Evolutionary conservation across 1,140 invertebrate species (phyloP), one percentile per base, ranked within the genome.

Genomic region (Helicoverpa armigera): DNA sequence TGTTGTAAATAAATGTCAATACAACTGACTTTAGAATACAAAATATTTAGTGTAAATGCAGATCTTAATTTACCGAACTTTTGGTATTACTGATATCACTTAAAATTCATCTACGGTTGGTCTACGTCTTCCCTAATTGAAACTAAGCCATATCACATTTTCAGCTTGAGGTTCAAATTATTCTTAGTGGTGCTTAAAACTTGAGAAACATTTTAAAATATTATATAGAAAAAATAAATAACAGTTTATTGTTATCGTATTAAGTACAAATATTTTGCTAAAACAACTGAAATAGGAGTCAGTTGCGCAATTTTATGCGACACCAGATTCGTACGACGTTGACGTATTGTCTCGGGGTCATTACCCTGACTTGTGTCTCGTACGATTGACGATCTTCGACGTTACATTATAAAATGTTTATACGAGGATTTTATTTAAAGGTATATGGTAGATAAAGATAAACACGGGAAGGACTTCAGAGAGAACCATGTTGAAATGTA

Each of bases 251-350:
- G 16, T 50, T 69, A 50, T 69, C 18, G 10, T 50, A 69, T 18
- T 50, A 23, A n/a, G 50, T 16, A 23, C 18, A 35, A 51, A 14
- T 12, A 82, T 79, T 82, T 78, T 58, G 67, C 54, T 7, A 51
- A 18, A 77, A 75, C 48, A 54, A 43, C 85, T 29, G 87, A 87
- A 92, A 89, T 58, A 85, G 86, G 87, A 91, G 81, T 84, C 58
- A 72, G 78, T 82, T 91, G 86, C 86, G 86, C 85, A 92, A 91
- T 75, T 86, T 87, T 83, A 88, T 83, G 81, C 80, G 84, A 87
- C 85, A 86, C 80, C 78, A 56, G 70, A 77, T 82, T 81, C 88
- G 83, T 70, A 82, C 76, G 83, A 89, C 85, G 87, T 89, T 86
- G 84, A 88, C 86, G 83, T 88, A 90, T 88, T 82, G 73, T 85